Conservation (phyloP, 2,797 vertebrate species). For the Hephaestus fuliginosus region DNA sequence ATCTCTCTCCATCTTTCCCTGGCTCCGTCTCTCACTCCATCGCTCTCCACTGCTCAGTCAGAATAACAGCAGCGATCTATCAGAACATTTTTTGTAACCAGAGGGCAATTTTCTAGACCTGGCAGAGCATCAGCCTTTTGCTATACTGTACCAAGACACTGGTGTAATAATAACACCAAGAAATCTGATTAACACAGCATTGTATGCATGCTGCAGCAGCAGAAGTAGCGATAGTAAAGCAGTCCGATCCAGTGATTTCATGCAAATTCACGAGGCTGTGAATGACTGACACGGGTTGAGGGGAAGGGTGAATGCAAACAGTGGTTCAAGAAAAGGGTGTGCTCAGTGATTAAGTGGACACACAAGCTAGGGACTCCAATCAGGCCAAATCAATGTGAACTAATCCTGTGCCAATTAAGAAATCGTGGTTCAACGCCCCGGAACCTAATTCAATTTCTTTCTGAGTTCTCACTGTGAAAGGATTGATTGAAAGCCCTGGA, state of each 20-base stretch:
- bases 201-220: constrained; percentile 18
- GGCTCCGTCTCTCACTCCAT: constrained; percentile 54
- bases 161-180: constrained; percentile 50
- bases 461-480: constrained; percentile 57
- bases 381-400: constrained; percentile 78
- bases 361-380: constrained; percentile 69
- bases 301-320: constrained; percentile 58
- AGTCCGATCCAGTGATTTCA: constrained; percentile 44
- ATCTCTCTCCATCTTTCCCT: constrained; percentile 56
- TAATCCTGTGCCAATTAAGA: constrained; percentile 81
- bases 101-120: constrained; percentile 66
- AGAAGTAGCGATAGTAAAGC: constrained; percentile 14
- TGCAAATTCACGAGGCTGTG: constrained; percentile 56
- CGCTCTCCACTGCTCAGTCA: constrained; percentile 59
- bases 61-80: constrained; percentile 70
- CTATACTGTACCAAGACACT: constrained; percentile 46
- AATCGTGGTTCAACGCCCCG: constrained; percentile 65
- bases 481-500: constrained; percentile 73
- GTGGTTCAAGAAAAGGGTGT: constrained; percentile 42
- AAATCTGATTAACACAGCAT: constrained; percentile 55
- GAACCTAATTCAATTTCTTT: constrained; percentile 74
- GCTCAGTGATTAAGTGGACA: constrained; percentile 75
- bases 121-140: constrained; percentile 46
- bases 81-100: constrained; percentile 66
- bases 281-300: constrained; percentile 52